Base-by-base conservation (phyloP, 2,797 vertebrate genomes). In the Centroberyx gerrardi region DNA sequence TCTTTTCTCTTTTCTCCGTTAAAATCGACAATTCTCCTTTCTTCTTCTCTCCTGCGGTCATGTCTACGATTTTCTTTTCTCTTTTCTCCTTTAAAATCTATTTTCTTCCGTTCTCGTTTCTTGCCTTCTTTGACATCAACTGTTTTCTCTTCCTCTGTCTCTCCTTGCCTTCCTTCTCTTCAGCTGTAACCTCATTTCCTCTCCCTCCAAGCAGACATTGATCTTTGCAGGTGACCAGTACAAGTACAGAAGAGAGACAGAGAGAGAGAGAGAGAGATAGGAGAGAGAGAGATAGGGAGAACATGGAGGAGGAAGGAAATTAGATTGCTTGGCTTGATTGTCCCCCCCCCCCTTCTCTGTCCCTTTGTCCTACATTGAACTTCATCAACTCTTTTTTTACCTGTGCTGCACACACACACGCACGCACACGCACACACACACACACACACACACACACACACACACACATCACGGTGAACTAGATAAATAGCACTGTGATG, bases 131-230 rank as follows among this genome's bases (percentile, higher is more conserved):
- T 64, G 49, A 49, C 22, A 18, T 29, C 36, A 36, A 33, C 42
- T 52, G 42, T 9, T 40, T 58, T 62, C 18, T 44, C 15, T 10
- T 62, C 40, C 44, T 72, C 63, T 55, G 40, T 51, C 64, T 58
- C 46, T 38, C 18, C 44, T n/a, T 36, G 15, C 33, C 12, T 12
- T 59, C 28, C 54, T 14, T 4, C 6, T 9, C 29, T 59, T 56
- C 55, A 38, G 49, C 69, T 69, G 22, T 28, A 27, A 54, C 22
- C 52, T 54, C 52, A 27, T n/a, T 28, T 62, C 8, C 42, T 12
- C 40, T 62, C 15, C 58, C 40, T 12, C 56, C 73, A 80, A 73
- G 79, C 68, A 76, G 60, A 79, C n/a, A 33, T 33, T 33, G 33
- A 33, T 33, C 33, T 33, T 33, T 33, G 33, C 33, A 33, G 33